Conservation (phyloP, 2,888 invertebrate species). For the Ophraella communa region DNA sequence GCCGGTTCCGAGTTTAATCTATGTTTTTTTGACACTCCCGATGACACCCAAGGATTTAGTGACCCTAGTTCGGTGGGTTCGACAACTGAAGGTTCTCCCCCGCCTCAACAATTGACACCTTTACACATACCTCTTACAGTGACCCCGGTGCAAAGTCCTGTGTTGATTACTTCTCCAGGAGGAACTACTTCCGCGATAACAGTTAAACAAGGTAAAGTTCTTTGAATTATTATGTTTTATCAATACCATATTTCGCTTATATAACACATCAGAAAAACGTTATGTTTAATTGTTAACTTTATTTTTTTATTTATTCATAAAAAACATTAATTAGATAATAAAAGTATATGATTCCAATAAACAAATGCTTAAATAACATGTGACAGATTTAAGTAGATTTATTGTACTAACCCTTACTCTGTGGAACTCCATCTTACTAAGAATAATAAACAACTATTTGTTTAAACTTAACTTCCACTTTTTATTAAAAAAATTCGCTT, state of each 20-base stretch:
- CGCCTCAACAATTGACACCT: slow-evolving; percentile 54
- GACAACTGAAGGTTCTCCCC: slow-evolving; percentile 60
- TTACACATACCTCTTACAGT: slow-evolving; percentile 50
- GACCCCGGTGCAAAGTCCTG: slow-evolving; percentile 46
- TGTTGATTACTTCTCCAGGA: slow-evolving; percentile 52
- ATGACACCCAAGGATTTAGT: slow-evolving; percentile 72
- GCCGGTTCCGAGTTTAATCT: slow-evolving; percentile 80
- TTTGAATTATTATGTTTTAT: not conserved
- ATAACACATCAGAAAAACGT: no score
- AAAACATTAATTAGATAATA: no score
- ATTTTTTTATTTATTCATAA: no score
- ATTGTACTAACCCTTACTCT: no score
- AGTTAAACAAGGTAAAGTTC: slow-evolving; percentile 56
- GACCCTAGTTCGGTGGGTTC: slow-evolving; percentile 72
- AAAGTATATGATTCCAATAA: no score
- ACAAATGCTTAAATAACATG: no score
- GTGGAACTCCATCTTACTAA: no score
- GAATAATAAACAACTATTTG: no score
- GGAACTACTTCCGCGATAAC: slow-evolving; percentile 48
- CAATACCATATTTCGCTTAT: not conserved
- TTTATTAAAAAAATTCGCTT: no score
- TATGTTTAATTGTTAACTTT: no score
- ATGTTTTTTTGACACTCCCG: slow-evolving; percentile 77
- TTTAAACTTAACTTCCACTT: no score
- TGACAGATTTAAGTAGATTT: no score